Conservation (phyloP, 2,888 invertebrate genomes). For the Argynnis bischoffii region DNA sequence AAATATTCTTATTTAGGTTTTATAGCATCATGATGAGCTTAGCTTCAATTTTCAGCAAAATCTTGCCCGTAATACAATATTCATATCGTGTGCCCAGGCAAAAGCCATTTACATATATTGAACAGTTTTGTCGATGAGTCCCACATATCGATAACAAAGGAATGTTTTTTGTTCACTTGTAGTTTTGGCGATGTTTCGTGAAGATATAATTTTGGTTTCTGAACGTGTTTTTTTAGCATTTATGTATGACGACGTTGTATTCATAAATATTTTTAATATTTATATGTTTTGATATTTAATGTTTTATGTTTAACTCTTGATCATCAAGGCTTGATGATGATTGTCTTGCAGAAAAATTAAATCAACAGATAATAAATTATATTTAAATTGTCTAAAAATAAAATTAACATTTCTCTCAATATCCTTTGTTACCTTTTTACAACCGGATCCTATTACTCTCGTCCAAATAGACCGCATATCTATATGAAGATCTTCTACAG, state of each 20-base stretch:
- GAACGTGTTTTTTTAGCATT: too few species aligned
- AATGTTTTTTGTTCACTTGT: neutral
- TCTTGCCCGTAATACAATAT: slow-evolving; percentile 1
- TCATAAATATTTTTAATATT: too few species aligned
- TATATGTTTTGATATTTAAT: too few species aligned
- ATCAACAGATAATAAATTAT: slow-evolving; percentile 1
- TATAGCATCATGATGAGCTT: too few species aligned
- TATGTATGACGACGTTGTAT: too few species aligned
- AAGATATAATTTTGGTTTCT: too few species aligned
- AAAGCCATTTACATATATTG: slow-evolving; percentile 4
- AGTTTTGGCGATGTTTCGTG: too few species aligned
- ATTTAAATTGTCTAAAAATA: neutral
- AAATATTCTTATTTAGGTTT: too few species aligned
- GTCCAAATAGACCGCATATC: slow-evolving; percentile 66
- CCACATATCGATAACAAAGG: neutral
- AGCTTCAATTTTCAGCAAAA: neutral
- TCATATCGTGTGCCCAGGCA: neutral
- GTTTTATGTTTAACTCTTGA: too few species aligned
- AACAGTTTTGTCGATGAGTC: neutral
- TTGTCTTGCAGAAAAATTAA: too few species aligned
- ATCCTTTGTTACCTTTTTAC: slow-evolving; percentile 31
- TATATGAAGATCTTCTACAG: slow-evolving; percentile 9
- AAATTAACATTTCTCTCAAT: neutral
- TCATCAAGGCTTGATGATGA: too few species aligned
- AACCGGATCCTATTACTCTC: slow-evolving; percentile 50